A percentile compares a stretch with the other conserved stretches of the same genome.
phyloP scores from a whole-genome alignment of 2,113 vertebrate genomes.

The Elachura formosa region DNA sequence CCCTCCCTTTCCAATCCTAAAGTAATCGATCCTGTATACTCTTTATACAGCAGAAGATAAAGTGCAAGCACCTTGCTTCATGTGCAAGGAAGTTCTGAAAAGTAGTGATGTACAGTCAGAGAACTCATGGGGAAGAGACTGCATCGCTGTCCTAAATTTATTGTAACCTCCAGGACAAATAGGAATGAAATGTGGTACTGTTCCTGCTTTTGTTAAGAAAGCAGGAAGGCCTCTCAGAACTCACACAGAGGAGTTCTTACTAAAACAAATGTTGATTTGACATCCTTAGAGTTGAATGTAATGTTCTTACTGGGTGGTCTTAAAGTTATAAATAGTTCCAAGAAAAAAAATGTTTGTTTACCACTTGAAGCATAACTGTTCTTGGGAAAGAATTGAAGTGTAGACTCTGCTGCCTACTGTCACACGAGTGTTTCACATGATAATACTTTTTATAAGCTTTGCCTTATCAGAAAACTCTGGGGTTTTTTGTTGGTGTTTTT shows the following conservation, averaged over 20 bases:
- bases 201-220: not conserved
- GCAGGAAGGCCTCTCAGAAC: not conserved
- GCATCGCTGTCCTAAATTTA: not conserved
- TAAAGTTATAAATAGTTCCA: conserved; percentile 20
- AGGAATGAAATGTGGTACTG: not conserved
- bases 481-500: not conserved
- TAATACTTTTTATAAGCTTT: not conserved
- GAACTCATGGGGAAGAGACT: not conserved
- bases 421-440: not conserved
- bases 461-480: not conserved
- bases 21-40: not conserved
- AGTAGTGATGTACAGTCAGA: not conserved
- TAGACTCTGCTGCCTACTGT: not conserved
- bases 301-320: conserved; percentile 7
- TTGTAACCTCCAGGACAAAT: not conserved
- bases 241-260: not conserved
- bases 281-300: not conserved
- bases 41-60: not conserved
- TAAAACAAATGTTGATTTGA: not conserved
- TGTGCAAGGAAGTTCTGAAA: not conserved
- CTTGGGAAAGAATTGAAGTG: not conserved
- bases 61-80: rapidly evolving
- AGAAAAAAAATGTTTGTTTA: not conserved
- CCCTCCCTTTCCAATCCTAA: not conserved
- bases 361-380: not conserved